Evolutionary conservation across 2,888 invertebrate species (phyloP), one percentile per base, ranked within the genome.

Genomic region (Petrolisthes manimaculis): DNA sequence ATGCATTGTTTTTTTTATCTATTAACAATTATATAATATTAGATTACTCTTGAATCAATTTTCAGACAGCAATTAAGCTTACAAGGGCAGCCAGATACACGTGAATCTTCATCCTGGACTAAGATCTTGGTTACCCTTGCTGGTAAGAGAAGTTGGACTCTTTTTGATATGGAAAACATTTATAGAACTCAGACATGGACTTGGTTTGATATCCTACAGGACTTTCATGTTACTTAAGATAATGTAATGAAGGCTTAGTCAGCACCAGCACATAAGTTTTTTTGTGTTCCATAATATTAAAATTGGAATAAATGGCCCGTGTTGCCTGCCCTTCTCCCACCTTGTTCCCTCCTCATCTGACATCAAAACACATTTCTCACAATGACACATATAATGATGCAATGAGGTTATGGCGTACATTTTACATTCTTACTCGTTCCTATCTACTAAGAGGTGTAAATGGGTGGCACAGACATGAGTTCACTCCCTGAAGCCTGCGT

Each of bases 141-240:
- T 80, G 82, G 56, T 77, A 86, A 74, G 51, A 82, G 21, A 88
- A 80, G 81, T 81, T 84, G 84, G 67, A 88, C n/a, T 88, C 56
- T 69, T 80, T 87, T 88, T 81, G 84, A 88, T 88, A 88, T 84
- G 84, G 88, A 88, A 88, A 88, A 84, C 88, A 88, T 84, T 84
- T 84, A 84, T 79, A 81, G 81, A 88, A 88, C 75, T 37, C 67
- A 61, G 67, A 88, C 24, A 21, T 84, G 84, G 88, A 84, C 88
- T 80, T 12, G 55, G 56, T 80, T 55, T 84, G 80, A 84, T 84
- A 80, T 61, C 71, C 77, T 84, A 83, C 51, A 71, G 82, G 75
- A 86, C 74, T 24, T 78, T 24, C 71, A 77, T 78, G 67, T 74
- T 80, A 69, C 56, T 67, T 54, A 84, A 84, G 37, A 55, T 67